Base-by-base conservation (phyloP, 2,113 vertebrate species). In the Pituophis catenifer region DNA sequence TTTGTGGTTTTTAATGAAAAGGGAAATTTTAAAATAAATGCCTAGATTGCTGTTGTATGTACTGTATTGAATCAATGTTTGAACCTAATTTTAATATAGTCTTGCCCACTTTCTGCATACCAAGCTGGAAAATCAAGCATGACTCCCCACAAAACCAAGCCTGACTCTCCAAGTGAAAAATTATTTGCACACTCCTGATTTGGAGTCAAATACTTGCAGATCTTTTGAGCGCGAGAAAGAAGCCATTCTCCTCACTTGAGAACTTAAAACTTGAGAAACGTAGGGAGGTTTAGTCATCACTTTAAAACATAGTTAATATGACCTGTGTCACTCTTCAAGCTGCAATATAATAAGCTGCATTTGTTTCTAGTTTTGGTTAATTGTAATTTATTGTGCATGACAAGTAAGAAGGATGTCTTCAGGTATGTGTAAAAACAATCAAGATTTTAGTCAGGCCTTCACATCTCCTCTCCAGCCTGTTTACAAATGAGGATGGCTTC, bases 171-270 rank as follows among this genome's bases (percentile, higher is more conserved):
- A 38, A 17, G 1, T 62, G 52, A 44, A 19, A 12, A 88, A 59
- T 26, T 12, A 29, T 24, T 29, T 53, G 48, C 3, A 5, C 15
- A 0, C 29, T 0, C 38, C 0, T 48, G 88, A 92, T 26, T 44
- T 0, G 0, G 48, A 86, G 17, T 9, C 55, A 19, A 0, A 0
- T 17, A 8, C 15, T 50, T 24, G 26, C 55, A 50, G 81, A 19
- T 75, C 38, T 53, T 81, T 44, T 38, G 13, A 53, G 48, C 11
- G 0, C 17, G 70, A 1, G 26, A 23, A 29, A 21, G 1, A 19
- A 2, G 29, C 1, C 88, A 38, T 53, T 21, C 5, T 33, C 17
- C 38, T 13, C 11, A 0, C 0, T 48, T 53, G 13, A 70, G 26
- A 90, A 17, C 9, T 53, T 90, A 54, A 54, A 38, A 15, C 8